Evolutionary conservation across 2,797 vertebrate species (phyloP).

Genomic region (Acanthopagrus latus): DNA sequence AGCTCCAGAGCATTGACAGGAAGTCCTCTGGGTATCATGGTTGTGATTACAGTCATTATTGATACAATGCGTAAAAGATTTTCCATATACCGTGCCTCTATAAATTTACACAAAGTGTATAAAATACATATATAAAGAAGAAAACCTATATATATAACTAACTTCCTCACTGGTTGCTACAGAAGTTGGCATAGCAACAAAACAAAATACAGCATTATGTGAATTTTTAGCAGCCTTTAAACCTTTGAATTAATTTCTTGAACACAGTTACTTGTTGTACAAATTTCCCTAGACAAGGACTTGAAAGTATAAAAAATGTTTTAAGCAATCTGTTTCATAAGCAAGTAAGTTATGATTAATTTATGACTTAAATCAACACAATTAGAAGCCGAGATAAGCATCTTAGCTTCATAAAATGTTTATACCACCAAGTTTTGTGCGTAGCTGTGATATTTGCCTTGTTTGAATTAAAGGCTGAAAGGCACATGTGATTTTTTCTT

Average conservation of each 20-base stretch:
- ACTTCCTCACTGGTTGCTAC: constrained; percentile 6
- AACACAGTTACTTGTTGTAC: not conserved
- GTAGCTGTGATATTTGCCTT: not conserved
- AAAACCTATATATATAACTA: not conserved
- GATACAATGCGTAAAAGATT: not conserved
- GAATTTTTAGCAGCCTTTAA: not conserved
- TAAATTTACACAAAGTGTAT: no score
- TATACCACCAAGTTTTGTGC: not conserved
- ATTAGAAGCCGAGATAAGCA: not conserved
- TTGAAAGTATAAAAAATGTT: not conserved
- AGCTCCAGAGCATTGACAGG: not conserved
- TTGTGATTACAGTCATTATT: not conserved
- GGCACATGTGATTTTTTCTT: not conserved
- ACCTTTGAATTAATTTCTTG: constrained; percentile 1
- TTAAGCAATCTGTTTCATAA: constrained; percentile 15
- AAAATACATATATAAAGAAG: no score
- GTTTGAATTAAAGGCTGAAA: not conserved
- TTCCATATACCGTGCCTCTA: not conserved
- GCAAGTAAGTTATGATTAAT: constrained; percentile 17
- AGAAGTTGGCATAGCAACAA: constrained; percentile 18
- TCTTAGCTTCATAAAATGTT: not conserved
- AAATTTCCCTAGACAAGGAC: not conserved
- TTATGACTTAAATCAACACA: not conserved
- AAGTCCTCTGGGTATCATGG: not conserved
- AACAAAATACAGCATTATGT: not conserved